Conservation (phyloP, 2,113 vertebrate genomes). For the Haemorhous mexicanus region DNA sequence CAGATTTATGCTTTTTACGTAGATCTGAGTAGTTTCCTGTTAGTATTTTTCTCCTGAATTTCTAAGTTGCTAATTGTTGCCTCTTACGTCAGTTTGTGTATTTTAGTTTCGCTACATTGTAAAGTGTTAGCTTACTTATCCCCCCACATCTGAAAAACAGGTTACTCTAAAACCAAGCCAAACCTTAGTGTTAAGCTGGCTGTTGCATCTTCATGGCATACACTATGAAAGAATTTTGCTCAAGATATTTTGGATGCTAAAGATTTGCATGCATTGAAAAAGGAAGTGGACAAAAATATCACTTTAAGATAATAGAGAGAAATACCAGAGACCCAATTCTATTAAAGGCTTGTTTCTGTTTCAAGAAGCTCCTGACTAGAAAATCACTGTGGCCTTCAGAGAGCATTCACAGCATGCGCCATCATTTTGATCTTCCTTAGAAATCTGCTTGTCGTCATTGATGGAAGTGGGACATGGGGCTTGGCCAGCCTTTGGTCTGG, state of each 20-base stretch:
- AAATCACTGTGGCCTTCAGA: neutral
- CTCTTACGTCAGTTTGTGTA: neutral
- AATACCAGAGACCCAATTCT: neutral
- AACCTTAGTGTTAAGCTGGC: neutral
- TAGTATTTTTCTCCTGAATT: neutral
- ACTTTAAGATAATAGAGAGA: neutral
- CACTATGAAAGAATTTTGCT: neutral
- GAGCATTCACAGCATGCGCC: neutral
- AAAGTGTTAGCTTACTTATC: neutral
- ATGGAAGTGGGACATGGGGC: neutral
- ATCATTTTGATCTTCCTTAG: neutral
- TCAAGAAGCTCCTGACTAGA: neutral
- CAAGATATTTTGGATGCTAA: neutral
- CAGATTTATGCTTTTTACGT: neutral
- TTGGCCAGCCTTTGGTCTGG: neutral
- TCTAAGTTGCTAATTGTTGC: neutral
- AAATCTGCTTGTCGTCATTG: neutral
- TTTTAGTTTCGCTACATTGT: neutral
- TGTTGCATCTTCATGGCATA: neutral
- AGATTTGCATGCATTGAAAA: neutral
- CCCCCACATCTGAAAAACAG: neutral
- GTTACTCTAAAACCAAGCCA: neutral
- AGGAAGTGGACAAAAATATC: neutral
- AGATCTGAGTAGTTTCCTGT: neutral
- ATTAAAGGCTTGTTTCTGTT: neutral